Base-by-base conservation (phyloP, 2,888 invertebrate species). In the Drosophila eohydei region DNA sequence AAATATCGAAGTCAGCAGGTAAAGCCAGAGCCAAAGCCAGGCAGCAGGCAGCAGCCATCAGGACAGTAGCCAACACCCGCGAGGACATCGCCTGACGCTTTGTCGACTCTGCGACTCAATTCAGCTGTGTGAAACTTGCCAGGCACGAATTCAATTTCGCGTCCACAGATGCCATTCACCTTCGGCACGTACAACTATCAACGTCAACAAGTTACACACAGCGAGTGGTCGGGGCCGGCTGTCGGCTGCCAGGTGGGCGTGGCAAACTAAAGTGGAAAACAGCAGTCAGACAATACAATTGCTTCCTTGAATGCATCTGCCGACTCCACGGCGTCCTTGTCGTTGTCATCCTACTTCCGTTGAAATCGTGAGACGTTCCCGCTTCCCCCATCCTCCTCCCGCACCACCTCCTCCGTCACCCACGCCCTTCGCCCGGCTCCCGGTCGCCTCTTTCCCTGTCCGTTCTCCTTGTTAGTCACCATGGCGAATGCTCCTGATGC, bases 91-190 rank as follows among this genome's bases (percentile, higher is more conserved):
- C 51, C 56, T 43, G 67, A 48, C 67, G 63, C 51, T 56, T 14
- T 34, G 43, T 56, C 56, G 56, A 44, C 44, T 44, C 54, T 70
- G 85, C 73, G 83, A 85, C 86, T 83, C 83, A 88, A 83, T 83
- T 73, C 81, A 69, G 81, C 64, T 75, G 80, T 64, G 80, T 61
- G 75, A 66, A 80, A 78, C 59, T 78, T 79, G 70, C 82, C 70
- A 81, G 90, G 90, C 86, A 87, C 86, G 86, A 87, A 90, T 87
- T 87, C 86, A 87, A 87, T 87, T 87, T 88, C 89, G 89, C 86
- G 90, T 90, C 86, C 90, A 89, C 89, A 86, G 89, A 86, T 86
- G 86, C 86, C 86, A 86, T 89, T 87, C 86, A 87, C 86, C 86
- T 90, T 87, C 90, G 86, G 89, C 86, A 87, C 86, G 86, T 87